phyloP scores from a whole-genome alignment of 2,797 vertebrate genomes.

The Picus viridis region DNA sequence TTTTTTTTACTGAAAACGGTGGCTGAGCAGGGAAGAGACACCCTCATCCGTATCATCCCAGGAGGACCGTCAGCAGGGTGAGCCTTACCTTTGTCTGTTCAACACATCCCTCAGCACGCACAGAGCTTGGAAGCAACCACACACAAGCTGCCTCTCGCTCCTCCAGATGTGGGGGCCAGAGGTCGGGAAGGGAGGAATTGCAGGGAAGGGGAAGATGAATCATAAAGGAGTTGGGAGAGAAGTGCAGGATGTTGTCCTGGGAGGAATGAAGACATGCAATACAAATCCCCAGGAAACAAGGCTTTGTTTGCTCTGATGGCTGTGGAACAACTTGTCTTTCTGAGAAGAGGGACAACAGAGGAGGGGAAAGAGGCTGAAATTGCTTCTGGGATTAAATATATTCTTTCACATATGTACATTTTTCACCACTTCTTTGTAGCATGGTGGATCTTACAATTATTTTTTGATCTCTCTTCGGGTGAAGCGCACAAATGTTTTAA shows the following conservation, averaged over 20 bases:
- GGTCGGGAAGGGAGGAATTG: slow-evolving; percentile 57
- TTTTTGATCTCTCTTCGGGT: background rate
- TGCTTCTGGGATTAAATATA: background rate
- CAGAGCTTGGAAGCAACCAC: slow-evolving; percentile 44
- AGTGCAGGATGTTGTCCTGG: slow-evolving; percentile 62
- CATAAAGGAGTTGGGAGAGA: slow-evolving; percentile 65
- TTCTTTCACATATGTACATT: background rate
- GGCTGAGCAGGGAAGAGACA: slow-evolving; percentile 4
- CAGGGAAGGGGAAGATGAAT: slow-evolving; percentile 72
- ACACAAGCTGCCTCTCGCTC: slow-evolving; percentile 43
- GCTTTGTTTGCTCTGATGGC: slow-evolving; percentile 55
- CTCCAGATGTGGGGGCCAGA: slow-evolving; percentile 70
- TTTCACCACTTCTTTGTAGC: background rate
- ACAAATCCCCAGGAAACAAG: slow-evolving; percentile 55
- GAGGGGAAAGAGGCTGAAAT: background rate
- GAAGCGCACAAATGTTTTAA: background rate
- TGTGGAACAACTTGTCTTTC: background rate
- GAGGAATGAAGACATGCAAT: slow-evolving; percentile 40
- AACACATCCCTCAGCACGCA: background rate
- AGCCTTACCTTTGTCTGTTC: slow-evolving; percentile 58
- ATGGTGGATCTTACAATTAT: background rate
- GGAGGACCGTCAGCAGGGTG: background rate
- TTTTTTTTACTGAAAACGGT: background rate
- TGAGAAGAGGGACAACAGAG: background rate
- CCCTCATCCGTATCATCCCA: slow-evolving; percentile 11